Evolutionary conservation across 2,797 vertebrate species (phyloP), one percentile per base, ranked within the genome.

Genomic region (Oreochromis mossambicus): DNA sequence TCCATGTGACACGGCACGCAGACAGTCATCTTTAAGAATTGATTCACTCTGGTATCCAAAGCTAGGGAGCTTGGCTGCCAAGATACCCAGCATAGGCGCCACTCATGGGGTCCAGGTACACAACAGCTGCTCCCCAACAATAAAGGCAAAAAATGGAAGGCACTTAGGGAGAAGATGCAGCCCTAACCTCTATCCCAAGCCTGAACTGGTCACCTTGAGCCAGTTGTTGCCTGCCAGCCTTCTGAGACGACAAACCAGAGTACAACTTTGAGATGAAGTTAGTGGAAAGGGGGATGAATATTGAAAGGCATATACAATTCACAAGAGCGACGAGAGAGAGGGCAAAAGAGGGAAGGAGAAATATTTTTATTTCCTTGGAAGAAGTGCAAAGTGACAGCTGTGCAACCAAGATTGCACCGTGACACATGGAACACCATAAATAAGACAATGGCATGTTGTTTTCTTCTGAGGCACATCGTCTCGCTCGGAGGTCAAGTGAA

Each of bases 21-120:
- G 88, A 94, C 94, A 95, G 96, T 97, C 97, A 96, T 97, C 95
- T 96, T 97, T 95, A 96, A 97, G 96, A 96, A 96, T 94, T 95
- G 95, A 96, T 96, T 96, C 94, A 94, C 95, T 94, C 94, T 94
- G 94, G 95, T 95, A 95, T 96, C 94, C 92, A 92, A 96, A 96
- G 95, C 95, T 89, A 94, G 93, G 91, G 92, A 94, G 93, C 88
- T 84, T 56, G 87, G 86, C 94, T 97, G 96, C 96, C 96, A 97
- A 96, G 96, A 97, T 95, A 93, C 92, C 92, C 93, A 85, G 92
- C 94, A 95, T 94, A 96, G 94, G 93, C 94, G 91, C 92, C 93
- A 86, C 93, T 94, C 92, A 92, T 93, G 91, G 89, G 92, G 92
- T 95, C 95, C 96, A 97, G 96, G 96, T 97, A 96, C 95, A 94